Conservation (phyloP, 2,888 invertebrate species). For the Aphodius sticticus region DNA sequence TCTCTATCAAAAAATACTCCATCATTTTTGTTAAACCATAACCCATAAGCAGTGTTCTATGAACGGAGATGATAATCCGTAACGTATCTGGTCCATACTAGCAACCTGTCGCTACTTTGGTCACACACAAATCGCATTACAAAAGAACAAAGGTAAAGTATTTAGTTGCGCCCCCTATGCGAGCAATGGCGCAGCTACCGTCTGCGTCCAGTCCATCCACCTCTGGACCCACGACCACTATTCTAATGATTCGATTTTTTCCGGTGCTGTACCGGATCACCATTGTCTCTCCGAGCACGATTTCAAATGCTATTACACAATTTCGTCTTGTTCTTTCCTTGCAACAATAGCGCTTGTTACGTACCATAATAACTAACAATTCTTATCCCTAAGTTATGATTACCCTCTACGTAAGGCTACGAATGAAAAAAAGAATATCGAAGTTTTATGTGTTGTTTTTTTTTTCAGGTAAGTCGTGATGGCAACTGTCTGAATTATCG, state of each 20-base stretch:
- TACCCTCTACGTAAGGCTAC: no score
- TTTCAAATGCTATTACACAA: neutral
- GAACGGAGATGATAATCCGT: neutral
- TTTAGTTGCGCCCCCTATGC: neutral
- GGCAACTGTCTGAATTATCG: neutral
- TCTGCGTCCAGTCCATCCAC: neutral
- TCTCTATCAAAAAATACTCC: no score
- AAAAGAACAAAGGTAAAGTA: neutral
- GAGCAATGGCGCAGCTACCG: neutral
- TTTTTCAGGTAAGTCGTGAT: neutral
- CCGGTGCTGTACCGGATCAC: neutral
- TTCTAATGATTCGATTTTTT: neutral
- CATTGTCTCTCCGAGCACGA: neutral
- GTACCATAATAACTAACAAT: neutral
- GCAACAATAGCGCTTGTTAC: slow-evolving; percentile 4
- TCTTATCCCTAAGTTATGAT: neutral
- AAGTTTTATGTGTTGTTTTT: neutral
- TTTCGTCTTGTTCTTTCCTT: neutral
- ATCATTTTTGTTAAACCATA: no score
- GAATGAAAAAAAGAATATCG: neutral
- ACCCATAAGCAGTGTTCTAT: no score
- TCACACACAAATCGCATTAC: neutral
- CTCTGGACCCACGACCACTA: neutral
- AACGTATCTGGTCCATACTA: neutral
- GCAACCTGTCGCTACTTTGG: neutral